Base-by-base conservation (phyloP, 2,113 vertebrate genomes). In the Pseudonaja textilis region DNA sequence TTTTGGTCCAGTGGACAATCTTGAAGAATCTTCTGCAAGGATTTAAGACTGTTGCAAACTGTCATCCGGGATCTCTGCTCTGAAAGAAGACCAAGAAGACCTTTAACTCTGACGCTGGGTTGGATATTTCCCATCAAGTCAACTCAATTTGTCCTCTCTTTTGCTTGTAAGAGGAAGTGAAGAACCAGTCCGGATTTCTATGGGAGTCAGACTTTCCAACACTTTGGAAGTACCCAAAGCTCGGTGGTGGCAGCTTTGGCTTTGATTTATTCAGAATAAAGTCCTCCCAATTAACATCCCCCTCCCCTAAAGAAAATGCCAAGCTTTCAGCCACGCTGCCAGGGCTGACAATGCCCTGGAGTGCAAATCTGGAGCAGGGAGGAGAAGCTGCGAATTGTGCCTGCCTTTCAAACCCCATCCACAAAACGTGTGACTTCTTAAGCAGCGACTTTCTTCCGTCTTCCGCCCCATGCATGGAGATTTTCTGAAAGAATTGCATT, bases 251-350 rank as follows among this genome's bases (percentile, higher is more conserved):
- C 20, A 74, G 89, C 96, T 47, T 47, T 96, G 96, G 94, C 91
- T 96, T 94, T 95, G 45, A 97, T 97, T 97, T 97, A 97, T 96
- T 96, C 95, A 94, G 96, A 97, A 97, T 91, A 97, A 97, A 98
- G 94, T 95, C 57, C 93, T 96, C 96, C 96, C 97, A 96, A 97
- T 97, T 97, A 97, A 97, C 95, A 97, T 25, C 23, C 57, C 7
- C 23, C 23, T 7, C 97, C 97, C 97, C 97, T 97, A 96, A 97
- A 96, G 96, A 96, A 91, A 95, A 95, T 94, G 93, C 96, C 57
- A 25, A 3, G 23, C 23, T 59, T 59, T 7, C 57, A 94, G 92
- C 0, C 1, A 93, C 93, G 57, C 89, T 96, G 89, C 74, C 95
- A 52, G 96, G 95, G 96, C 93, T 90, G 88, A 0, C 91, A 61